phyloP scores from a whole-genome alignment of 2,113 vertebrate species.

The Eudyptes chrysolophus region DNA sequence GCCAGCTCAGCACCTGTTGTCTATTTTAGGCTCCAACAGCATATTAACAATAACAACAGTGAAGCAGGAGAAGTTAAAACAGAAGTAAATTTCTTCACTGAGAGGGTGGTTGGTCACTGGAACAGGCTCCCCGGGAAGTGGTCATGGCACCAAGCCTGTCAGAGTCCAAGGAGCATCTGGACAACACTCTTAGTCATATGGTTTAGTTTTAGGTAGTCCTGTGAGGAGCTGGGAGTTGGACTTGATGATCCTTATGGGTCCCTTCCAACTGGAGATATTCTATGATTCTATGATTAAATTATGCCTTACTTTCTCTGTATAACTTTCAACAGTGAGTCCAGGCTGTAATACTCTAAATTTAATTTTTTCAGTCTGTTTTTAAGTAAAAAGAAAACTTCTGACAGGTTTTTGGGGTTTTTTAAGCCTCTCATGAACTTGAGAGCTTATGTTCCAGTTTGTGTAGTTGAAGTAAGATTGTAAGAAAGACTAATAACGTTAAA shows the following conservation, averaged over 20 bases:
- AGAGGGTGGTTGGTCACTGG: background rate
- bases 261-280: background rate
- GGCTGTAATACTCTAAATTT: background rate
- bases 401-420: accelerated
- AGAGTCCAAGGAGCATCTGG: background rate
- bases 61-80: background rate
- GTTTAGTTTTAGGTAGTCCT: background rate
- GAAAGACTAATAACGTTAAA: background rate
- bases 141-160: background rate
- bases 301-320: background rate
- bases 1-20: accelerated
- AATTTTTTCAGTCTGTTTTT: background rate
- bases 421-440: background rate
- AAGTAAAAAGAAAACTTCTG: background rate
- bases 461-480: background rate
- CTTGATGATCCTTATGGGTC: background rate
- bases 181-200: background rate
- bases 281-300: background rate
- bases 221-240: background rate
- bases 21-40: background rate
- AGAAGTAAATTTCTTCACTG: background rate
- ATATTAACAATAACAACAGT: background rate
- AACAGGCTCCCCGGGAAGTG: background rate
- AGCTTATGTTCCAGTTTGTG: background rate
- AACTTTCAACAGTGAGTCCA: background rate